phyloP scores from a whole-genome alignment of 2,888 invertebrate genomes.

The Plusia festucae region DNA sequence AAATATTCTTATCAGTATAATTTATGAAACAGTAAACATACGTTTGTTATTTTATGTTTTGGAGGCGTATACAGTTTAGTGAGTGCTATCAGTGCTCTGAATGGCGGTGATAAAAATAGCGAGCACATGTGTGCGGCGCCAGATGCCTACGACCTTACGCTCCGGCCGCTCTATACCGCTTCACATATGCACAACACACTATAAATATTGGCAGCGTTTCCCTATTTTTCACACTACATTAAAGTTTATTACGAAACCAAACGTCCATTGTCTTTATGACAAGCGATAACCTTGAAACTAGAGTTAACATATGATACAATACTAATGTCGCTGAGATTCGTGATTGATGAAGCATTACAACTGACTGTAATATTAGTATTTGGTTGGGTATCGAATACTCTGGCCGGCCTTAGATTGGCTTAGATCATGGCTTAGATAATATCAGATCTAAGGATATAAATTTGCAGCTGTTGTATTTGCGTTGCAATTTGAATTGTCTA shows the following conservation, averaged over 20 bases:
- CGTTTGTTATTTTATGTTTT: slow-evolving; percentile 53
- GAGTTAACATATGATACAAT: slow-evolving; percentile 46
- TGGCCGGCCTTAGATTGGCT: slow-evolving; percentile 21
- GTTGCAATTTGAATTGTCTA: too few relatives aligned
- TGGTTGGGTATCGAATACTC: slow-evolving; percentile 39
- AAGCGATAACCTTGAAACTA: slow-evolving; percentile 45
- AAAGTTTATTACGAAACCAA: slow-evolving; percentile 70
- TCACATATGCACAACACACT: slow-evolving; percentile 66
- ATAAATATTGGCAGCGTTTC: slow-evolving; percentile 74
- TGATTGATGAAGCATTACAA: slow-evolving; percentile 57
- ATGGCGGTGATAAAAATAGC: slow-evolving; percentile 85
- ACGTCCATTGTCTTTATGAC: slow-evolving; percentile 63
- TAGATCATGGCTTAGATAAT: slow-evolving; percentile 22
- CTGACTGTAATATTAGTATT: slow-evolving; percentile 47
- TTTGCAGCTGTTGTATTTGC: not conserved
- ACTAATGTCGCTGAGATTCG: slow-evolving; percentile 56
- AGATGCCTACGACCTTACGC: slow-evolving; percentile 87
- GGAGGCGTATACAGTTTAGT: slow-evolving; percentile 65
- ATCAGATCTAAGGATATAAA: not conserved
- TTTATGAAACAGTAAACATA: slow-evolving; percentile 24
- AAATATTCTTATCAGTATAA: slow-evolving; percentile 32
- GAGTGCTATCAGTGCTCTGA: slow-evolving; percentile 79
- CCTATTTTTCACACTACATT: slow-evolving; percentile 75
- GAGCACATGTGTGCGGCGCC: slow-evolving; percentile 80
- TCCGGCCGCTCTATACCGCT: slow-evolving; percentile 71